Evolutionary conservation across 2,888 invertebrate genomes (phyloP), one percentile per base, ranked within the genome.

Genomic region (Muschampia plurimacula): DNA sequence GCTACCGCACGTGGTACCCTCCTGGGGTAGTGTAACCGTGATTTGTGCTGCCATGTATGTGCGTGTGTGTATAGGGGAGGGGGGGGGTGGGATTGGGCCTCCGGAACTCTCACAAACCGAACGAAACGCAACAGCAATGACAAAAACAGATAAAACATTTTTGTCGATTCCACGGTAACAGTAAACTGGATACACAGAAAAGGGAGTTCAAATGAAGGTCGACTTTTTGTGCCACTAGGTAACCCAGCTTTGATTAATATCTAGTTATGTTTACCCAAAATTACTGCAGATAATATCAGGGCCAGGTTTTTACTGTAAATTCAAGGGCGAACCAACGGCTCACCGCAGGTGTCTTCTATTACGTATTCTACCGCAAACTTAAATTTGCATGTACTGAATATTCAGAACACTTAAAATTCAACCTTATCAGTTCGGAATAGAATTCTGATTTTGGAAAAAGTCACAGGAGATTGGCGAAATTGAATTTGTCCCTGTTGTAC

Each of bases 261-360:
- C 66, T 57, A 4, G 57, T 39, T 41, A 46, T 63, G 55, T 72
- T 72, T 67, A 67, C 44, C 55, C 60, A 65, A 65, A 55, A 72
- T 66, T 63, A 63, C 60, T 67, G 46, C 55, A 66, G 72, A 72
- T 72, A 72, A 67, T 63, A 72, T 72, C 72, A 41, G 62, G 15
- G 46, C 62, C 62, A 55, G 62, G 72, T 72, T 72, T 67, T 72
- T 32, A 72, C 55, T 62, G 70, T 46, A 44, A 41, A 67, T 52
- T 71, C 72, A 72, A 72, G 72, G 72, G 55, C 67, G 55, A 36
- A 46, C 67, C 73, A 77, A 75, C 72, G 74, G 72, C 73, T 69
- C 76, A 72, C 78, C 75, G 76, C 78, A 78, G 78, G 77, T 77
- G 77, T 72, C 76, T 69, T 64, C 68, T 69, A 77, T 77, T 74